Evolutionary conservation across 92 coral and sea anemone species (phyloP).

Genomic region (Actinernus sp.): DNA sequence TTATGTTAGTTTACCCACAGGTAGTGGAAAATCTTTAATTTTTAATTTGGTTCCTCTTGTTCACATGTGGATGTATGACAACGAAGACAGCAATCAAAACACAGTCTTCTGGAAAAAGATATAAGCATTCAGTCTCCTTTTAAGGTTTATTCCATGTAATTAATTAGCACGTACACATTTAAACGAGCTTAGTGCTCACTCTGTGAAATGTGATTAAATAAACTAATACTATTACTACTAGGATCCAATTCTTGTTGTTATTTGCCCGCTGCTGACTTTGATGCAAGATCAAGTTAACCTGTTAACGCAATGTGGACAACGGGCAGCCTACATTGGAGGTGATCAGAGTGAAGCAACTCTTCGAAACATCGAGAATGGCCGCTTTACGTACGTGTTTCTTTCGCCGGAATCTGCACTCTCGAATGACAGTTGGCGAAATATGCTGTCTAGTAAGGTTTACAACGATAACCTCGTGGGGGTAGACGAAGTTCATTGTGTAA

Average conservation of each 20-base stretch:
- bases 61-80: too few species aligned
- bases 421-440: slow-evolving; percentile 29
- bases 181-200: too few species aligned
- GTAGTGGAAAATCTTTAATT: too few species aligned
- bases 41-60: too few species aligned
- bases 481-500: slow-evolving; percentile 39
- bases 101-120: too few species aligned
- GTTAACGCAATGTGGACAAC: slow-evolving; percentile 7
- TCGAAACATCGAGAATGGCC: slow-evolving; percentile 20
- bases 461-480: slow-evolving; percentile 26
- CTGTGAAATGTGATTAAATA: too few species aligned
- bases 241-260: slow-evolving; percentile 6
- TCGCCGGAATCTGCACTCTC: slow-evolving; percentile 47
- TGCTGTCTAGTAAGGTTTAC: slow-evolving; percentile 27
- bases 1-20: too few species aligned
- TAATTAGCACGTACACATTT: too few species aligned
- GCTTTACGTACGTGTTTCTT: slow-evolving; percentile 18
- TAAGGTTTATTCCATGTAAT: not conserved
- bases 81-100: too few species aligned
- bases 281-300: slow-evolving; percentile 48
- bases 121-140: too few species aligned
- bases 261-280: slow-evolving; percentile 21
- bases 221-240: too few species aligned
- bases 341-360: slow-evolving; percentile 22
- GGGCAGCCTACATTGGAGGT: slow-evolving; percentile 44